Percentiles rank a stretch among this genome's conserved stretches.
Conservation (phyloP, 2,888 invertebrate genomes). For the Leptogaster cylindrica region DNA sequence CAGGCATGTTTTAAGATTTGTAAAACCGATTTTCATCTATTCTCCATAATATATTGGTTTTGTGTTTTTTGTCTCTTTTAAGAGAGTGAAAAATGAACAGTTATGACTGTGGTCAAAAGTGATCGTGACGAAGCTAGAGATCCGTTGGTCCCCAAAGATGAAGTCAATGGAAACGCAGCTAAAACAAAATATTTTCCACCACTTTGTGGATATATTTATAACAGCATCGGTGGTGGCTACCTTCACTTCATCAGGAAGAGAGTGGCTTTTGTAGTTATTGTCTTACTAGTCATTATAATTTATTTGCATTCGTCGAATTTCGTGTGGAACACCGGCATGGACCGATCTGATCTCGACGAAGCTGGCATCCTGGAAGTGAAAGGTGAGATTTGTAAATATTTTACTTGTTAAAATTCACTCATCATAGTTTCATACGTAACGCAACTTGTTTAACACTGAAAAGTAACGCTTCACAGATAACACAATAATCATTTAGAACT, state of each 20-base stretch:
- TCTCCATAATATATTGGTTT: too few species aligned
- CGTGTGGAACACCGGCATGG: slow-evolving; percentile 49
- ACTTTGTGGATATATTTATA: slow-evolving; percentile 26
- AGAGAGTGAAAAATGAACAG: slow-evolving; percentile 33
- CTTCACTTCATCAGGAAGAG: slow-evolving; percentile 44
- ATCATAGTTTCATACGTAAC: too few species aligned
- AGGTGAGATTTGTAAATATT: slow-evolving; percentile 52
- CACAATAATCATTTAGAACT: too few species aligned
- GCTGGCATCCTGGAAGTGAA: slow-evolving; percentile 59
- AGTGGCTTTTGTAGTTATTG: slow-evolving; percentile 46
- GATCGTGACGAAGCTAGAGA: slow-evolving; percentile 38
- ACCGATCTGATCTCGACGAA: slow-evolving; percentile 54
- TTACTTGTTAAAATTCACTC: not conserved
- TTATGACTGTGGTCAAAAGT: slow-evolving; percentile 39
- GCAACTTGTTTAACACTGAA: too few species aligned
- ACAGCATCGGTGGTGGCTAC: not conserved
- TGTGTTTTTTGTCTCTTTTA: too few species aligned
- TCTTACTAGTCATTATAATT: slow-evolving; percentile 51
- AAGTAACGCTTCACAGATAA: too few species aligned
- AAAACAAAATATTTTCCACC: slow-evolving; percentile 39
- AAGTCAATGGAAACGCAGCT: slow-evolving; percentile 24
- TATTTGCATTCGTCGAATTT: slow-evolving; percentile 53
- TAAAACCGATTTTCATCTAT: too few species aligned
- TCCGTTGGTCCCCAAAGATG: slow-evolving; percentile 43
- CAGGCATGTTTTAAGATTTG: too few species aligned